Conservation (phyloP, 2,113 vertebrate species). For the Leptocoma aspasia region DNA sequence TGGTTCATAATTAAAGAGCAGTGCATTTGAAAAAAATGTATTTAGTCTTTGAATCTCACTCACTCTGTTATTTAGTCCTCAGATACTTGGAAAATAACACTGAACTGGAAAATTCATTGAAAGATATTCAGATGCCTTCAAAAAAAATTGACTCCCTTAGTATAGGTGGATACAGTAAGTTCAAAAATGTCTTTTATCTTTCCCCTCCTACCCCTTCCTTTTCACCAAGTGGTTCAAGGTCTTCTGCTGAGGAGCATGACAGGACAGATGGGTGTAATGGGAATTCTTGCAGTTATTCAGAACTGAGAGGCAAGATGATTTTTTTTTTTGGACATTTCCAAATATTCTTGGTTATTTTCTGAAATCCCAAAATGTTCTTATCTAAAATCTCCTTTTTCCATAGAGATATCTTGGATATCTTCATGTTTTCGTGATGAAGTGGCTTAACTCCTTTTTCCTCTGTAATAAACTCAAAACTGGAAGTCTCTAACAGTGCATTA, state of each 20-base stretch:
- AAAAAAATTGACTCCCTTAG: constrained; percentile 72
- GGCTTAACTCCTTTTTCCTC: not conserved
- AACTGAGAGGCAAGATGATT: not conserved
- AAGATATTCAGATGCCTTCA: constrained; percentile 86
- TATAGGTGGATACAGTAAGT: constrained; percentile 83
- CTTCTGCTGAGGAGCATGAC: not conserved
- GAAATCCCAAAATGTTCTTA: not conserved
- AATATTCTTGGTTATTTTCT: not conserved
- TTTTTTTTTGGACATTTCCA: not conserved
- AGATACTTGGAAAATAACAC: constrained; percentile 85
- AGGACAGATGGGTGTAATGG: not conserved
- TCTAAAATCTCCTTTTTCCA: not conserved
- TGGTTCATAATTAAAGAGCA: not conserved
- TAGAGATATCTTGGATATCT: not conserved
- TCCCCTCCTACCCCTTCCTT: not conserved
- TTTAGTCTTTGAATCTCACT: not conserved
- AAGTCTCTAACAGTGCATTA: not conserved
- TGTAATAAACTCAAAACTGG: not conserved
- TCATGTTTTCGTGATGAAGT: not conserved
- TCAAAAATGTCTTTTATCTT: not conserved
- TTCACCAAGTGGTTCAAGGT: not conserved
- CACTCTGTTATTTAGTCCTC: constrained; percentile 70
- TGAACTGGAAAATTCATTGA: constrained; percentile 74
- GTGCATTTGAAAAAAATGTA: not conserved
- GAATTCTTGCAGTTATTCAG: not conserved